Conservation (phyloP, 2,888 invertebrate genomes). For the Germaria angustata region DNA sequence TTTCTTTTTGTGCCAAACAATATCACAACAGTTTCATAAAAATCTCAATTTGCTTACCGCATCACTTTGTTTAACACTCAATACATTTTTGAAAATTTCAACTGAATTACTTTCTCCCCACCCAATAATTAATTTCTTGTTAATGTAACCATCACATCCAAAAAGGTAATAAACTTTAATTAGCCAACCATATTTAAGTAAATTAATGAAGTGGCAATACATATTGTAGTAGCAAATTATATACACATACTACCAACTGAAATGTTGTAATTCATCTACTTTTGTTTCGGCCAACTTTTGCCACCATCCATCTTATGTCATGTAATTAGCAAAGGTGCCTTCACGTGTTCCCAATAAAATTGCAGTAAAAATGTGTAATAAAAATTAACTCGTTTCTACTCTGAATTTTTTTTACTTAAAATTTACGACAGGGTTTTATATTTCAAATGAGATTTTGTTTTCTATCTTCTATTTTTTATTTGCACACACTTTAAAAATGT, state of each 20-base stretch:
- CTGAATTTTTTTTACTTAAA: background rate
- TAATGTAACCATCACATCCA: background rate
- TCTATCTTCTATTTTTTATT: too few species aligned
- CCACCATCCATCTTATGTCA: constrained; percentile 14
- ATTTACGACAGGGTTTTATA: background rate
- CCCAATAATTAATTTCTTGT: background rate
- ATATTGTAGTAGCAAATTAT: background rate
- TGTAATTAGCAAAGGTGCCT: constrained; percentile 6
- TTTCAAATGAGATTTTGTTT: background rate
- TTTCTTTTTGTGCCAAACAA: too few species aligned
- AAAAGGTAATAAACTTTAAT: constrained; percentile 9
- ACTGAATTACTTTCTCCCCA: background rate
- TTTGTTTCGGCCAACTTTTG: background rate
- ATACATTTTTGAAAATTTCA: background rate
- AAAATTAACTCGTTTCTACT: constrained; percentile 26
- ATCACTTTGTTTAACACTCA: background rate
- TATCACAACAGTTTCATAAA: too few species aligned
- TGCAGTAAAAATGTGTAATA: constrained; percentile 5
- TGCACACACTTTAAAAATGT: background rate
- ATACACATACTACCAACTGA: constrained; percentile 10
- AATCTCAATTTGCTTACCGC: too few species aligned
- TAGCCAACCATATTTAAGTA: background rate
- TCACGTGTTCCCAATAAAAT: constrained; percentile 24
- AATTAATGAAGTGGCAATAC: constrained; percentile 6
- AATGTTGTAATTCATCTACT: constrained; percentile 4